Base-by-base conservation (phyloP, 2,797 vertebrate species). In the Dallia pectoralis region DNA sequence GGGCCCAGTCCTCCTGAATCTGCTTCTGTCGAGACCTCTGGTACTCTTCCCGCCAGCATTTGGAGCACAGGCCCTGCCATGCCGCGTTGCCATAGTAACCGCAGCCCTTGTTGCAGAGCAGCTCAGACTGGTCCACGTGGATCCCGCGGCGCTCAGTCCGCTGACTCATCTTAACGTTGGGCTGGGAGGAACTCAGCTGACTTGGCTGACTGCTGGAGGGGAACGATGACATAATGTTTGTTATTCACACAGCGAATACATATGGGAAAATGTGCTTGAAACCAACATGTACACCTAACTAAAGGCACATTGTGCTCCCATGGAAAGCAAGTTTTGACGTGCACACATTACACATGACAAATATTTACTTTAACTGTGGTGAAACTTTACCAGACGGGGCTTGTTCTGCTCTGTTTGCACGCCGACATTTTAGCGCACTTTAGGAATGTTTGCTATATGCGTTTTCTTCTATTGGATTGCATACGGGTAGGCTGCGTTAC, bases 21-120 rank as follows among this genome's bases (percentile, higher is more conserved):
- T 99, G 97, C 80, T 95, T 96, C 89, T 98, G 96, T 78, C 96
- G 93, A 3, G 96, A 95, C 84, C 92, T 95, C 86, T 98, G 97
- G 91, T 98, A 98, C 80, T 99, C 97, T 80, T 99, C 97, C 82
- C 97, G 91, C 97, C 97, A 99, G 89, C 97, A 99, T 89, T 99
- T 99, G 86, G 97, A 99, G 91, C 97, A 99, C 78, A 96, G 96
- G 16, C 97, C 97, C 85, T 98, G 97, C 97, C 96, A 99, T 0
- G 95, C 97, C 6, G 95, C 89, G 77, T 98, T 98, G 76, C 97
- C 97, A 33, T 97, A 99, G 93, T 97, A 99, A 90, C 97, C 97
- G 0, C 97, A 99, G 88, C 97, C 97, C 87, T 99, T 99, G 88
- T 96, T 99, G 92, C 97, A 99, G 48, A 99, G 93, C 56, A 99